Evolutionary conservation across 2,888 invertebrate genomes (phyloP).

Genomic region (Hecatera dysodea): DNA sequence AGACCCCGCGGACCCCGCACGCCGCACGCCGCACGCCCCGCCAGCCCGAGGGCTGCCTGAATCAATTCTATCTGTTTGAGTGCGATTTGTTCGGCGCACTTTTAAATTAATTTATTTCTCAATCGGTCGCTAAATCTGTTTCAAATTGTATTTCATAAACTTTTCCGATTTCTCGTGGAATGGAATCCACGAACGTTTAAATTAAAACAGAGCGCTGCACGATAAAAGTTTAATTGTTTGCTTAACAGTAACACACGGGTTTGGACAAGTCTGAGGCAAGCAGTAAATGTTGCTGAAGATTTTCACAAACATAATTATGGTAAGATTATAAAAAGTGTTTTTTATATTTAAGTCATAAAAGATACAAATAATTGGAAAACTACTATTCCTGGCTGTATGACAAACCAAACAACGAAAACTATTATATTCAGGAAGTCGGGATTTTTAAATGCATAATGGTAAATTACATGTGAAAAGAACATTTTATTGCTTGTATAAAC

Average conservation of each 20-base stretch:
- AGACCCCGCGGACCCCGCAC: not conserved
- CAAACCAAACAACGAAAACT: not conserved
- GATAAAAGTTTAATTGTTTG: conserved; percentile 5
- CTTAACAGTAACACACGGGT: not conserved
- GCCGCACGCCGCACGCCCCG: no score
- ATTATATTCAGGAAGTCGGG: not conserved
- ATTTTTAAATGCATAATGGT: not conserved
- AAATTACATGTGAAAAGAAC: not conserved
- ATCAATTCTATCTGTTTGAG: conserved; percentile 9
- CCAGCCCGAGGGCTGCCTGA: not conserved
- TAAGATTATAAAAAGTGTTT: no score
- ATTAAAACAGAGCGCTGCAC: not conserved
- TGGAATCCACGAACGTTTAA: not conserved
- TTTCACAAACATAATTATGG: no score
- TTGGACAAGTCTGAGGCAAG: not conserved
- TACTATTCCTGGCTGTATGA: not conserved
- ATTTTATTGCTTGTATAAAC: not conserved
- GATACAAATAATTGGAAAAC: no score
- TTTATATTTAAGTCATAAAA: no score
- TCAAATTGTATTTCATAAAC: conserved; percentile 36
- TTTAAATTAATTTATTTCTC: conserved; percentile 25
- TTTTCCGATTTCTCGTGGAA: conserved; percentile 4
- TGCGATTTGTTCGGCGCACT: conserved; percentile 3
- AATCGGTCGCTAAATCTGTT: conserved; percentile 28
- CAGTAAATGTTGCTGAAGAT: no score